Conservation (phyloP, 2,888 invertebrate genomes). For the Aphodius sticticus region DNA sequence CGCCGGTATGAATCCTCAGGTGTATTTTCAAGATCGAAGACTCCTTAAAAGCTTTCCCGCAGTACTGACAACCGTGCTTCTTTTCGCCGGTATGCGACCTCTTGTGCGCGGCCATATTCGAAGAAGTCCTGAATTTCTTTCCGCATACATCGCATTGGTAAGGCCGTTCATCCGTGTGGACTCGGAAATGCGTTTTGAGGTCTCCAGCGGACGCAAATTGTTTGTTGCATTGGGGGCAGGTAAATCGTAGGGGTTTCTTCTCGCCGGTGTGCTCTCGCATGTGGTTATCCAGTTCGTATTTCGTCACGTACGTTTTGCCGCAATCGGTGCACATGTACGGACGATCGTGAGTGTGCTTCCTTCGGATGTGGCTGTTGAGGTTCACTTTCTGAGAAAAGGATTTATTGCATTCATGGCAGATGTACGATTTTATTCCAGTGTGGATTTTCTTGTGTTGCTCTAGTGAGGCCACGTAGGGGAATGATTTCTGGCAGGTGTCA, state of each 20-base stretch:
- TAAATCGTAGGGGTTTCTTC: slow-evolving; percentile 44
- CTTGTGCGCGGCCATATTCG: slow-evolving; percentile 14
- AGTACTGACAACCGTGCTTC: slow-evolving; percentile 46
- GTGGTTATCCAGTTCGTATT: slow-evolving; percentile 49
- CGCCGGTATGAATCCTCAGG: slow-evolving; percentile 49
- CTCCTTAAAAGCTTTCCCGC: slow-evolving; percentile 44
- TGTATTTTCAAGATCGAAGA: slow-evolving; percentile 6
- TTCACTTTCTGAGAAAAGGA: slow-evolving; percentile 49
- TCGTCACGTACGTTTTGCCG: slow-evolving; percentile 47
- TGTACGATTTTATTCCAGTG: slow-evolving; percentile 44
- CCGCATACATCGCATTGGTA: neutral
- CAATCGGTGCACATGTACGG: slow-evolving; percentile 51
- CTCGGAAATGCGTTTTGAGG: slow-evolving; percentile 43
- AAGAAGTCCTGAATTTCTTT: neutral
- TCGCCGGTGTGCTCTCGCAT: slow-evolving; percentile 50
- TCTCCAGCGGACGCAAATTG: slow-evolving; percentile 45
- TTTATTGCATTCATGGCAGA: slow-evolving; percentile 47
- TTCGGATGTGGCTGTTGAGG: slow-evolving; percentile 47
- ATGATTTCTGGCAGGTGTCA: slow-evolving; percentile 48
- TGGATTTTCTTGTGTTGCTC: slow-evolving; percentile 50
- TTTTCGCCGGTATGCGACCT: slow-evolving; percentile 43
- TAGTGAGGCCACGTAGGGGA: slow-evolving; percentile 48
- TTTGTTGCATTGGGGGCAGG: slow-evolving; percentile 45
- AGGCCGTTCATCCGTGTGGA: neutral
- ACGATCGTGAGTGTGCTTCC: slow-evolving; percentile 49